Percentiles rank a stretch among this genome's conserved stretches.
phyloP scores from a whole-genome alignment of 2,888 invertebrate species.

The Aquatica leii region DNA sequence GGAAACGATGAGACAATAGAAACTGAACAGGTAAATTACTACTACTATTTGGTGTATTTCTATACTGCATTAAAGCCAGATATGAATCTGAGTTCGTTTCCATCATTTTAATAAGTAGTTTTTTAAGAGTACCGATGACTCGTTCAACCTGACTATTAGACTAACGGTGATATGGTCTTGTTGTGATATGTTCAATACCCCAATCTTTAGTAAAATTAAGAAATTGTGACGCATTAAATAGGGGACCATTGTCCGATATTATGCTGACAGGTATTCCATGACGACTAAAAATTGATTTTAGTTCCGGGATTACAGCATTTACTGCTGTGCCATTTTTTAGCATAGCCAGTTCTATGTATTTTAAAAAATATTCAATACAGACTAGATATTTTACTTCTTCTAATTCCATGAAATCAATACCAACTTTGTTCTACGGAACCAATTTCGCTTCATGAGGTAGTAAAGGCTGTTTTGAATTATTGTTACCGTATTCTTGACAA shows the following conservation, averaged over 20 bases:
- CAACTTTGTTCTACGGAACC: neutral
- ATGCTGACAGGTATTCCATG: slow-evolving; percentile 7
- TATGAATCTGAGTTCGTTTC: neutral
- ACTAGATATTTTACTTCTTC: slow-evolving; percentile 3
- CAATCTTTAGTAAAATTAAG: neutral
- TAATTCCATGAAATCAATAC: slow-evolving; percentile 4
- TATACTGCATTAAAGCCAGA: neutral
- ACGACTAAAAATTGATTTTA: slow-evolving; percentile 2
- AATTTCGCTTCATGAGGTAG: slow-evolving; percentile 7
- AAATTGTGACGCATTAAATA: neutral
- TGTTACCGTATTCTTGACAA: slow-evolving; percentile 12
- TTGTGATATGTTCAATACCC: neutral
- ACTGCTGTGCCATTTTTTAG: neutral
- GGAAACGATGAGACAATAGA: neutral
- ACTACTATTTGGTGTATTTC: neutral
- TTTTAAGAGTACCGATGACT: neutral
- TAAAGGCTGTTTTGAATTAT: slow-evolving; percentile 9
- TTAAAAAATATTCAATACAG: slow-evolving; percentile 10
- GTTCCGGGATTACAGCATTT: neutral
- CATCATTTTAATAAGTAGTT: neutral
- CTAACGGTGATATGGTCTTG: neutral
- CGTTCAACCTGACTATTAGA: neutral
- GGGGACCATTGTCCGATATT: slow-evolving; percentile 5
- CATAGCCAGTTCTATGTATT: neutral
- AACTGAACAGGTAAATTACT: neutral